phyloP scores from a whole-genome alignment of 2,888 invertebrate genomes.

The Pharmacophagus antenor region DNA sequence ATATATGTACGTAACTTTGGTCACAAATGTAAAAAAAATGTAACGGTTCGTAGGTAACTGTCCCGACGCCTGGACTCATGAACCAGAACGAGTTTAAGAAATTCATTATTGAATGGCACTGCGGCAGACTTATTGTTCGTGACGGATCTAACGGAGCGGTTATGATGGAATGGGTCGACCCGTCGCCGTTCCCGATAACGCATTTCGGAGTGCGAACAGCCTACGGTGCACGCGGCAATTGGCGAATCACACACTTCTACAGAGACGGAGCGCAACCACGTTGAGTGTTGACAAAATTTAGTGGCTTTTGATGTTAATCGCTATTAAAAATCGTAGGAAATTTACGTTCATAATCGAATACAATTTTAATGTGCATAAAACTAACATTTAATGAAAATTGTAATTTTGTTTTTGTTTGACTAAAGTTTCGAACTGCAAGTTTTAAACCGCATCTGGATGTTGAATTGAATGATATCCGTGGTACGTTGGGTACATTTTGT shows the following conservation, averaged over 20 bases:
- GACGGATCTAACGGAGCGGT: conserved; percentile 71
- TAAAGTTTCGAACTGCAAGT: conserved; percentile 21
- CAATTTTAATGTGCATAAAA: conserved; percentile 31
- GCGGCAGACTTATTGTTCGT: conserved; percentile 75
- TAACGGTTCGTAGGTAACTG: conserved; percentile 73
- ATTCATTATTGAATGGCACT: conserved; percentile 81
- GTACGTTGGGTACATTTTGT: conserved; percentile 79
- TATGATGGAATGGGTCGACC: conserved; percentile 82
- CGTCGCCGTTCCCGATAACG: conserved; percentile 80
- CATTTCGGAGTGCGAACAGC: conserved; percentile 84
- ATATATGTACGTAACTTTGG: conserved; percentile 9
- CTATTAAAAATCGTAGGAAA: conserved; percentile 42
- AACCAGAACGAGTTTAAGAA: conserved; percentile 78
- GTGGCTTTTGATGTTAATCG: conserved; percentile 54
- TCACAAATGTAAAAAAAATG: conserved; percentile 38
- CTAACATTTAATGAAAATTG: conserved; percentile 33
- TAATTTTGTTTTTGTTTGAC: conserved; percentile 13
- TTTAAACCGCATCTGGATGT: conserved; percentile 43
- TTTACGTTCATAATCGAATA: conserved; percentile 36
- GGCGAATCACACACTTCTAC: conserved; percentile 77
- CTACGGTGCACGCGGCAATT: conserved; percentile 84
- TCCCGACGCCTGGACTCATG: conserved; percentile 81
- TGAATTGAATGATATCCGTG: conserved; percentile 47
- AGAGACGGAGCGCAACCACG: conserved; percentile 47
- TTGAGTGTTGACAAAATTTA: conserved; percentile 60